Base-by-base conservation (phyloP, 1,140 invertebrate species). In the Aradophagus sp. region DNA sequence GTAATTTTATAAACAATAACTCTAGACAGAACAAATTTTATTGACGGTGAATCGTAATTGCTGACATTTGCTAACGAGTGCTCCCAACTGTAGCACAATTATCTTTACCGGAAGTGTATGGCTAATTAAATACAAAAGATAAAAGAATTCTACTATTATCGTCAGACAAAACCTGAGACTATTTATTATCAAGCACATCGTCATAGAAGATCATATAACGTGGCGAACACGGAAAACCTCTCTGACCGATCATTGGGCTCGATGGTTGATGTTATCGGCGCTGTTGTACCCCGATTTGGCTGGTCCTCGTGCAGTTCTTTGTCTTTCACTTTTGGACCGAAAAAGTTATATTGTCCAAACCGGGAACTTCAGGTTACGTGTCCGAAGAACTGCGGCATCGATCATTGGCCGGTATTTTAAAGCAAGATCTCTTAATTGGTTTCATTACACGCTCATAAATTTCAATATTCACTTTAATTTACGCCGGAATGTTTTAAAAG, bases 151-250 rank as follows among this genome's bases (percentile, higher is more conserved):
- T 77, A 84, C 83, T 85, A 84, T 84, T 86, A 85, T 79, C 82
- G 77, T 74, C 76, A 75, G 79, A 86, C 83, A 82, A 83, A 85
- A 86, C 84, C 85, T 77, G 80, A 80, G 82, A 77, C 82, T 80
- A n/a, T 82, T 84, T 80, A 81, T 84, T 84, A 83, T 77, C 80
- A 83, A 80, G 63, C 79, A 80, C 80, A 79, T 77, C 77, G 75
- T 77, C 71, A 74, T 79, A 80, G 77, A 78, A 84, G 79, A 84
- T 84, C 80, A 79, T 81, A 83, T 84, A 84, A 85, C 81, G 83
- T 84, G 80, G 75, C 76, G 78, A 83, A 85, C 84, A 86, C 75
- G 83, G 80, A 86, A 86, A 86, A 84, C 83, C 84, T 86, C 77
- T 86, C 79, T 68, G 71, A 74, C 73, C 77, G 83, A 84, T 84